Evolutionary conservation across 2,888 invertebrate species (phyloP).

Genomic region (Plebejus melissa): DNA sequence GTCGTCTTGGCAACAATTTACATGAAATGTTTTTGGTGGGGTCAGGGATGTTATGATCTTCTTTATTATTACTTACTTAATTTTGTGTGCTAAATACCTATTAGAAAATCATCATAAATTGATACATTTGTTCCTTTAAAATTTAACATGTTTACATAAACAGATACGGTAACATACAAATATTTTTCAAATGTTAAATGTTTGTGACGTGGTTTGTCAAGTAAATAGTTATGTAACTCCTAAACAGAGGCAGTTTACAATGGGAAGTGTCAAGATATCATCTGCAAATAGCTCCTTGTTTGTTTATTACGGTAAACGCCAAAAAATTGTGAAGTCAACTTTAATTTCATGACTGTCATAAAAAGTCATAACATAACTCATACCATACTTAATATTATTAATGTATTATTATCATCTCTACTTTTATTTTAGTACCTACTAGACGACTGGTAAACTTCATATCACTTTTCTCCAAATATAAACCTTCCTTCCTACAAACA

Average conservation of each 20-base stretch:
- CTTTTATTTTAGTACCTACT: too few relatives aligned
- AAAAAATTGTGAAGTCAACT: background rate
- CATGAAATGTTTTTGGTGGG: too few relatives aligned
- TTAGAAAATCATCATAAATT: too few relatives aligned
- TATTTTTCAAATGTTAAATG: constrained; percentile 9
- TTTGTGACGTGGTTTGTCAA: background rate
- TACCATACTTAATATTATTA: too few relatives aligned
- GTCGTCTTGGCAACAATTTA: too few relatives aligned
- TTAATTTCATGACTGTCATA: background rate
- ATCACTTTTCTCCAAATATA: too few relatives aligned
- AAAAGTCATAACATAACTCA: background rate
- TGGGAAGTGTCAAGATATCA: constrained; percentile 9
- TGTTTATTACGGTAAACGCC: background rate
- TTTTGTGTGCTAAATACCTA: too few relatives aligned
- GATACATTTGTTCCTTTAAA: background rate
- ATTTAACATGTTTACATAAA: background rate
- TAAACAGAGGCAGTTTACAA: constrained; percentile 8
- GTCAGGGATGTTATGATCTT: too few relatives aligned
- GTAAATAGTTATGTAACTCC: background rate
- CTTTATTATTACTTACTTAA: too few relatives aligned
- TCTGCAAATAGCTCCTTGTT: background rate
- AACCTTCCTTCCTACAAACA: too few relatives aligned
- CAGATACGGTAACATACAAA: background rate
- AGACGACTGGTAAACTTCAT: too few relatives aligned
- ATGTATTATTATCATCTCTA: too few relatives aligned